Evolutionary conservation across 2,797 vertebrate species (phyloP).

Genomic region (Mallotus villosus): DNA sequence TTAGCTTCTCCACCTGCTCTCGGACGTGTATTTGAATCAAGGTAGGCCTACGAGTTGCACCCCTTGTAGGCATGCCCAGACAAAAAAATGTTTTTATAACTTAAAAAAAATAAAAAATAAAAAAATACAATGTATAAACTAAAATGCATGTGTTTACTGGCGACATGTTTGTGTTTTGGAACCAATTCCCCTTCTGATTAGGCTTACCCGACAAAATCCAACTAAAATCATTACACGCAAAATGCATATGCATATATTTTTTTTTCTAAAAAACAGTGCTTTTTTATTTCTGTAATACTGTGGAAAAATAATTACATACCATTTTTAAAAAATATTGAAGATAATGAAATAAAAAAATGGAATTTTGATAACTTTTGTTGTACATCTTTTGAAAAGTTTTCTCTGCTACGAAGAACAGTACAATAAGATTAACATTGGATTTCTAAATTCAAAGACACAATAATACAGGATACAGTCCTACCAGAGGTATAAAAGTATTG

Average conservation of each 20-base stretch:
- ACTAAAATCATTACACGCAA: background rate
- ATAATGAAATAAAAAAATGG: constrained; percentile 81
- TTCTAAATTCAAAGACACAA: constrained; percentile 82
- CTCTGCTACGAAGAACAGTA: constrained; percentile 84
- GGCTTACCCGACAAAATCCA: too few species aligned
- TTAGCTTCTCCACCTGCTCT: too few species aligned
- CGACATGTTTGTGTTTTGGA: too few species aligned
- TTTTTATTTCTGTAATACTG: constrained; percentile 85
- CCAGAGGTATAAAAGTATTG: constrained; percentile 84
- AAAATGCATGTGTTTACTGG: too few species aligned
- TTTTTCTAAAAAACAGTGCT: constrained; percentile 81
- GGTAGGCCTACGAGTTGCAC: too few species aligned
- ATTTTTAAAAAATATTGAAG: constrained; percentile 84
- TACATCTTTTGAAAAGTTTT: constrained; percentile 77
- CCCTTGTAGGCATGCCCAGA: too few species aligned
- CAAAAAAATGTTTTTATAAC: too few species aligned
- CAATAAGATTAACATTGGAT: constrained; percentile 79
- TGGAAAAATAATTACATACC: constrained; percentile 88
- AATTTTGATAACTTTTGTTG: constrained; percentile 76
- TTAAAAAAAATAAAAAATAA: too few species aligned
- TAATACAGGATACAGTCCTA: constrained; percentile 85
- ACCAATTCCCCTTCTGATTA: too few species aligned
- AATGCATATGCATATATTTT: background rate
- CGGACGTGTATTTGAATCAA: too few species aligned
- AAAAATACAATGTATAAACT: too few species aligned